Evolutionary conservation across 2,113 vertebrate species (phyloP).

Genomic region (Chaetorhynchus papuensis): DNA sequence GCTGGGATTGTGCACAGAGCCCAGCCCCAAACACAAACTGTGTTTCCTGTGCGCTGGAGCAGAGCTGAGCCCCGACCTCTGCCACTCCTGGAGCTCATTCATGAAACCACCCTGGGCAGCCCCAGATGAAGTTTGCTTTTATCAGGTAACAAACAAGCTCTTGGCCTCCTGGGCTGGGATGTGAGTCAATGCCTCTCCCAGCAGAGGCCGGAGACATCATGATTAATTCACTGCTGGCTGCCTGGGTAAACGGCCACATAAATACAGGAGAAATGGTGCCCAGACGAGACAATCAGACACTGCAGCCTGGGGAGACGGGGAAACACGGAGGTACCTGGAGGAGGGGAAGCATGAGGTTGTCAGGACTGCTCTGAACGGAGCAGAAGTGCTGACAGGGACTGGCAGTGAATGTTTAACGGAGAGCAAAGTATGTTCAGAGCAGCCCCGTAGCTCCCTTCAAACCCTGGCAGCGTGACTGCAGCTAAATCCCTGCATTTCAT

Average conservation of each 20-base stretch:
- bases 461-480: not conserved
- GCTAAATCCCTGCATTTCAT: not conserved
- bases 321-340: not conserved
- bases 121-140: not conserved
- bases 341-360: not conserved
- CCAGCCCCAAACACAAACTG: not conserved
- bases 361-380: not conserved
- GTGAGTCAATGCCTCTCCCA: constrained; percentile 1
- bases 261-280: not conserved
- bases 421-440: not conserved
- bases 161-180: not conserved
- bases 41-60: not conserved
- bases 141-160: constrained; percentile 1
- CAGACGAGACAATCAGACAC: not conserved
- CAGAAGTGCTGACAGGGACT: not conserved
- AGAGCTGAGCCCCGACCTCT: not conserved
- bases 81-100: not conserved
- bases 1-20: too few species aligned
- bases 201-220: not conserved
- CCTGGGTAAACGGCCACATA: not conserved
- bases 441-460: not conserved
- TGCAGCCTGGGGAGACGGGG: not conserved
- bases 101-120: not conserved
- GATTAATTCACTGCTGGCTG: constrained; percentile 40
- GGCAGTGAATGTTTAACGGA: not conserved